Conservation (phyloP, 2,113 vertebrate species). For the Clarias batrachus region DNA sequence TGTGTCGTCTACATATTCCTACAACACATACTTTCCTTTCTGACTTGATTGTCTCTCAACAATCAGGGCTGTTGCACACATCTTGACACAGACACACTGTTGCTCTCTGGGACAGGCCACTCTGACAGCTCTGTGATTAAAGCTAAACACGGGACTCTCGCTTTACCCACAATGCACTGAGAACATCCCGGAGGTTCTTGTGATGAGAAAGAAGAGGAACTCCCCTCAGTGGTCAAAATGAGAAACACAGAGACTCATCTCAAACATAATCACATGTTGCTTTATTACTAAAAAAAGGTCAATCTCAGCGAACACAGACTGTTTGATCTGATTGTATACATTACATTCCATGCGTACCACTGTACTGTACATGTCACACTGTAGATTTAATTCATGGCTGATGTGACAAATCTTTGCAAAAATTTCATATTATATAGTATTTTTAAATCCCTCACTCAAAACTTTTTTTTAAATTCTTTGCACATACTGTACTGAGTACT, state of each 20-base stretch:
- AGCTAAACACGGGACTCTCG: slow-evolving; percentile 12
- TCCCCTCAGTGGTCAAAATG: slow-evolving; percentile 44
- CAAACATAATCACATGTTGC: neutral
- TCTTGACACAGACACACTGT: slow-evolving; percentile 7
- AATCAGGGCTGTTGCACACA: slow-evolving; percentile 11
- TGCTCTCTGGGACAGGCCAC: slow-evolving; percentile 35
- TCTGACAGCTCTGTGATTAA: slow-evolving; percentile 29
- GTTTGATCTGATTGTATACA: neutral
- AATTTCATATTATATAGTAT: neutral
- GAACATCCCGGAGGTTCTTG: slow-evolving; percentile 12
- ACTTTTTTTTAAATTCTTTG: neutral
- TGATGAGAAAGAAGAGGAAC: slow-evolving; percentile 31
- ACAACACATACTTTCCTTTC: slow-evolving; percentile 15
- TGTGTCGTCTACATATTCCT: neutral
- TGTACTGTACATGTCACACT: neutral
- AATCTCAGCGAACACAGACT: neutral
- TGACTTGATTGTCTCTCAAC: neutral
- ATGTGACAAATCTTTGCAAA: neutral
- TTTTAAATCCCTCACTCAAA: neutral
- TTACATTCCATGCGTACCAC: neutral
- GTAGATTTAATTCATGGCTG: neutral
- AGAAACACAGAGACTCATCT: neutral
- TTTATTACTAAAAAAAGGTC: neutral
- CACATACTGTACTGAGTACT: too few species aligned
- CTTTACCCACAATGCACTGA: slow-evolving; percentile 21